Percentiles rank a stretch among this genome's conserved stretches.
Evolutionary conservation across 2,888 invertebrate genomes (phyloP).

Genomic region (Pardosa pseudoannulata): DNA sequence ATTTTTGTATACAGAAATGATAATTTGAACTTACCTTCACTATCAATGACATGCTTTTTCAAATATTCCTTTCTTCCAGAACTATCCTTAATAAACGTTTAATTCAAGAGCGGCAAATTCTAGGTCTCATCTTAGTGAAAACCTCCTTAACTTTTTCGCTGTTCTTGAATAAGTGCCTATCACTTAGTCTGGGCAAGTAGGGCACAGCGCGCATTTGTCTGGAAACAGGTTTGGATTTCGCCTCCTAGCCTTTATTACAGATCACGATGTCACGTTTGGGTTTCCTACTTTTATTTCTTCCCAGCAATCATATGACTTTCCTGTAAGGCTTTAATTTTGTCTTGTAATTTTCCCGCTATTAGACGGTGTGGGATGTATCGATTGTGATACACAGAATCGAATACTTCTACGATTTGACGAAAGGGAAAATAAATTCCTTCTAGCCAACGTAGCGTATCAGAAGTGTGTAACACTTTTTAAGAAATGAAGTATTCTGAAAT

Average conservation of each 20-base stretch:
- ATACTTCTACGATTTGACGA: too few relatives aligned
- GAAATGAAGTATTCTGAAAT: too few relatives aligned
- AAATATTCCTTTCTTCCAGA: neutral
- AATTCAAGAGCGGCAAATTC: neutral
- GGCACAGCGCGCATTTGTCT: neutral
- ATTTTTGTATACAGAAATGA: too few relatives aligned
- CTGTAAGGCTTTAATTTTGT: neutral
- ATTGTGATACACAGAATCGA: too few relatives aligned
- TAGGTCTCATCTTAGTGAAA: neutral
- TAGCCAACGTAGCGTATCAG: too few relatives aligned
- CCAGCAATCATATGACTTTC: neutral
- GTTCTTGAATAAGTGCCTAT: neutral
- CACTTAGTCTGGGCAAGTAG: neutral
- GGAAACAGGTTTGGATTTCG: slow-evolving; percentile 44
- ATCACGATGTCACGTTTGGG: neutral
- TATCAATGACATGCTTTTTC: neutral
- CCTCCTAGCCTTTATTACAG: slow-evolving; percentile 27
- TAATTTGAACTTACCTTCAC: neutral
- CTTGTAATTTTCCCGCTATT: too few relatives aligned
- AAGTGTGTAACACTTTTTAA: too few relatives aligned
- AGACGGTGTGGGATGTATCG: too few relatives aligned
- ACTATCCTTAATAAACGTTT: neutral
- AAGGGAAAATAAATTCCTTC: too few relatives aligned
- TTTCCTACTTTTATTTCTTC: slow-evolving; percentile 8
- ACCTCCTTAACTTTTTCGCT: neutral